Evolutionary conservation across 2,888 invertebrate genomes (phyloP), one percentile per base, ranked within the genome.

Genomic region (Galeopsomyia nigrocyanea): DNA sequence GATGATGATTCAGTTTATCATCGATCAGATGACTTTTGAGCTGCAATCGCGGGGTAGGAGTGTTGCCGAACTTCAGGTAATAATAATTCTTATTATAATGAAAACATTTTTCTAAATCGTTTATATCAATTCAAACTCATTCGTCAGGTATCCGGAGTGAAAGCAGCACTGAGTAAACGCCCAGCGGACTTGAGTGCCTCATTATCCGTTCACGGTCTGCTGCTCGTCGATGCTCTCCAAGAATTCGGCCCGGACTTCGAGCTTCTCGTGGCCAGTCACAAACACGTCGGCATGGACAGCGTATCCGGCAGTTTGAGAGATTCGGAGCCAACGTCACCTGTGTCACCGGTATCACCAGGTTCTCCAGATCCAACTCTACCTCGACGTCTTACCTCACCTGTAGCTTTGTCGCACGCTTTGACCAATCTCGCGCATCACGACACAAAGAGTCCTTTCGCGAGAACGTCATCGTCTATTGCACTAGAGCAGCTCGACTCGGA

Each of bases 221-320:
- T 98, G 70, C 88, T 98, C 68, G 98, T 96, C 3, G 98, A 98
- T 88, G 98, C 98, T 62, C 89, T 98, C 84, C 98, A 98, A 88
- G 96, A 96, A 17, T 96, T 95, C 87, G 98, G 98, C 0, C 94
- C 94, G 0, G 98, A 98, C 89, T 98, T 97, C 88, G 98, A 98
- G 86, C 88, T 98, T 64, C 89, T 98, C 10, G 92, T 97, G 17
- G 98, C 98, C 39, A 97, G 97, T 84, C 98, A 98, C 87, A 95
- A 95, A 82, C 96, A 97, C 86, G 94, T 98, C 26, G 94, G 95
- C 5, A 95, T 98, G 94, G 97, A 98, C 88, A 96, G 95, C 74
- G 91, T 94, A 77, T 97, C 97, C 76, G 97, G 98, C 67, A 96
- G 96, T 86, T 90, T 98, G 77, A 90, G 93, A 78, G 97, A 96